A percentile compares a stretch with the other conserved stretches of the same genome.
Conservation (phyloP, 2,113 vertebrate genomes). For the Corythaixoides concolor region DNA sequence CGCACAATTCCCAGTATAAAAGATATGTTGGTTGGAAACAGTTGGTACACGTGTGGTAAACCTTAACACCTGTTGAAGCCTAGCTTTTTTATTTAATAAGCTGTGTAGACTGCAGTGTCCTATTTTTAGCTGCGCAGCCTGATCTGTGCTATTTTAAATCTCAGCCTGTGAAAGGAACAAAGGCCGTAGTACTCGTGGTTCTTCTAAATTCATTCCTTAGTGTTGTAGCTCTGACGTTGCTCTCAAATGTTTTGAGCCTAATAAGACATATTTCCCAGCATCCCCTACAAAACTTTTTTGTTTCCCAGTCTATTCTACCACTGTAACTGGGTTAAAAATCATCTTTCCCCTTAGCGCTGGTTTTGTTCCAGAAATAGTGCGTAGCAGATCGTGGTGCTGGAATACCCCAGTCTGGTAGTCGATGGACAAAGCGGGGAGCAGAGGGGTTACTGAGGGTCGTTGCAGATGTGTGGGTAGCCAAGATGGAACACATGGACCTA, state of each 20-base stretch:
- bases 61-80: neutral
- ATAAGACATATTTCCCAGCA: neutral
- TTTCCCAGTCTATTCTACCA: neutral
- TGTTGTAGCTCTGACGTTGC: neutral
- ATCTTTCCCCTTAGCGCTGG: neutral
- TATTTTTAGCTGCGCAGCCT: neutral
- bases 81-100: neutral
- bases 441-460: neutral
- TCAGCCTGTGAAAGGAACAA: neutral
- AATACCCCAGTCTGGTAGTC: neutral
- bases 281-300: neutral
- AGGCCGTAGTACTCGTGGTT: neutral
- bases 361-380: neutral
- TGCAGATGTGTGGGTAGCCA: neutral
- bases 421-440: neutral
- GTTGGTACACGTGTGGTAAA: rapidly evolving
- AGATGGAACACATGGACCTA: rapidly evolving
- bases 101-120: neutral
- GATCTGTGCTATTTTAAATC: neutral
- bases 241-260: neutral
- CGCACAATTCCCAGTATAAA: rapidly evolving
- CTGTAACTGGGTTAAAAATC: neutral
- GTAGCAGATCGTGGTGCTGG: neutral
- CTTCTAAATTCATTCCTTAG: neutral
- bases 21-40: neutral